A percentile compares a stretch with the other conserved stretches of the same genome.
Evolutionary conservation across 2,797 vertebrate genomes (phyloP).

Genomic region (Malurus leucopterus): DNA sequence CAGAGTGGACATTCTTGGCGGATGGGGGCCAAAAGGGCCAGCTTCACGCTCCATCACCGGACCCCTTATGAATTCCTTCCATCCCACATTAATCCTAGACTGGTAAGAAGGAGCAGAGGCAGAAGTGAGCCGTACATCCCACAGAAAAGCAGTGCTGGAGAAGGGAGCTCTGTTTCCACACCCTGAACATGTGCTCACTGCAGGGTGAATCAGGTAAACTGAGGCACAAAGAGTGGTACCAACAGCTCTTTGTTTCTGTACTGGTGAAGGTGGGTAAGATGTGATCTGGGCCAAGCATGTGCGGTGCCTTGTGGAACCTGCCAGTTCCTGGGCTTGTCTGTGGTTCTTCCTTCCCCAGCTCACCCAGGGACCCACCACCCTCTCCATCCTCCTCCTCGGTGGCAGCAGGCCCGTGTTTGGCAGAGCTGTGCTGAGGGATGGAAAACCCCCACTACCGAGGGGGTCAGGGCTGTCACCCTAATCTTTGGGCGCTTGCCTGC

Average conservation of each 20-base stretch:
- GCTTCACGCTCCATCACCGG: not conserved
- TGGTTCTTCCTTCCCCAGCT: not conserved
- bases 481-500: rapidly evolving
- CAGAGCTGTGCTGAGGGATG: not conserved
- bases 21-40: not conserved
- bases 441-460: rapidly evolving
- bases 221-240: not conserved
- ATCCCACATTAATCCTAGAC: not conserved
- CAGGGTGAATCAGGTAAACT: not conserved
- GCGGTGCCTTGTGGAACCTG: not conserved
- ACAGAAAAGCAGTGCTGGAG: not conserved
- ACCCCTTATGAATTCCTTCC: not conserved
- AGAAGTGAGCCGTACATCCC: not conserved
- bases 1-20: not conserved
- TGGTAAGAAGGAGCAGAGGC: not conserved
- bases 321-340: not conserved
- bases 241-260: not conserved
- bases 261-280: not conserved
- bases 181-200: not conserved
- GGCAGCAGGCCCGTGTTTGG: not conserved
- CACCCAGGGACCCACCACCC: not conserved
- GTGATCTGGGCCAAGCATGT: rapidly evolving
- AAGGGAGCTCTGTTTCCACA: not conserved
- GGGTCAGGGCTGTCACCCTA: not conserved
- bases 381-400: not conserved